Evolutionary conservation across 2,888 invertebrate species (phyloP), one percentile per base, ranked within the genome.

Genomic region (Nephrocerus scutellatus): DNA sequence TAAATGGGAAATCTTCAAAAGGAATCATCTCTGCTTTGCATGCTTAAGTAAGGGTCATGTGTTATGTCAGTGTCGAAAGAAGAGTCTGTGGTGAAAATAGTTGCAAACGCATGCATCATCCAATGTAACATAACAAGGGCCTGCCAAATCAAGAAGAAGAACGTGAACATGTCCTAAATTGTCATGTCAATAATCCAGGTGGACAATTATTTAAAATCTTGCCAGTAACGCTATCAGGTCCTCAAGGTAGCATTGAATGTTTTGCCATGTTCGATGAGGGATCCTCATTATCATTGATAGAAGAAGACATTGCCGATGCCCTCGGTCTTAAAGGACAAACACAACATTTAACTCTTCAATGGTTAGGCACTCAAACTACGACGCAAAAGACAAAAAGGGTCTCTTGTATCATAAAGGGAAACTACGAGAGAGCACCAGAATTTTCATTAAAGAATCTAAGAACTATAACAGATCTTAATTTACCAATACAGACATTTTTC

Each of bases 241-340:
- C 6, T 26, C 7, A 10, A n/a, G 30, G 36, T 12, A 4, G 10
- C 3, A 19, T 12, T 4, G 5, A 2, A 9, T 18, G 10, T 3
- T 37, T 30, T 37, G 39, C 42, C 8, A 45, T 45, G 36, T 38
- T 42, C 10, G 36, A 45, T 30, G 39, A 45, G 16, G 45, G 45
- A 6, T 44, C 41, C 18, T 43, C 41, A 5, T 28, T 43, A 6
- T 37, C 43, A 5, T 30, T 45, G 14, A 23, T 44, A 7, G 37
- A 44, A 8, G 36, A 40, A 15, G 12, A 26, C 6, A 8, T 44
- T 5, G 37, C 46, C 6, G 20, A 10, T 6, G 20, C 41, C 7
- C 22, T 41, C 15, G 44, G 44, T 24, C 18, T 42, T 2, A 24
- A 18, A 24, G 46, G 48, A 8, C 37, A 36, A 22, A 25, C 9